Evolutionary conservation across 2,888 invertebrate species (phyloP), one percentile per base, ranked within the genome.

Genomic region (Ramazzottius varieornatus): DNA sequence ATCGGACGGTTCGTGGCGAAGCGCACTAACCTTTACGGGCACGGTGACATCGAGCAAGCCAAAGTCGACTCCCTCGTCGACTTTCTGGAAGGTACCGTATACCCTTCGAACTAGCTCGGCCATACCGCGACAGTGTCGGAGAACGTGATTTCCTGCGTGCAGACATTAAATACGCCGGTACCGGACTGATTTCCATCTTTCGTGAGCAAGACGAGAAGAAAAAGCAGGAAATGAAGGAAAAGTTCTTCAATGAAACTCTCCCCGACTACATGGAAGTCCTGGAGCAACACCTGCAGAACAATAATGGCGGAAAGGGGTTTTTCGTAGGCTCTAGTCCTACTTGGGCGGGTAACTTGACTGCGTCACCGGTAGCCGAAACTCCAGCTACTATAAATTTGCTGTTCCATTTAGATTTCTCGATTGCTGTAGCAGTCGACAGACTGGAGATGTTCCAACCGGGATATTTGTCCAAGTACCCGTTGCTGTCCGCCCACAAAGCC

Each of bases 1-100:
- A 67, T 68, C 20, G 32, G 64, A 46, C 63, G 65, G 33, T 66
- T 63, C 33, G 54, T 68, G 20, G 68, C 67, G 16, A 64, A 24
- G 24, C 16, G 54, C 32, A 65, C 46, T 1, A 63, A 33, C 32
- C 63, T 54, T 54, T 54, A 54, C n/a, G 54, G 65, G 63, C 40
- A 4, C 63, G 33, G 29, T 24, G 32, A 33, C 33, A 4, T 33
- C 32, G 63, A 65, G 63, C 54, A 63, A 63, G 65, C 32, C 63
- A 33, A 34, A 63, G 33, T 54, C 8, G 54, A 54, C 29, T 8
- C 54, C n/a, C 54, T 54, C 8, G 54, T 29, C 54, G 54, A 54
- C 54, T 54, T 16, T 54, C 4, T 54, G 4, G 24, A 16, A 8
- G 54, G 54, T 54, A 54, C n/a, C n/a, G n/a, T n/a, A n/a, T n/a